A percentile compares a stretch with the other conserved stretches of the same genome.
phyloP scores from a whole-genome alignment of 2,797 vertebrate species.

The Aeoliscus strigatus region DNA sequence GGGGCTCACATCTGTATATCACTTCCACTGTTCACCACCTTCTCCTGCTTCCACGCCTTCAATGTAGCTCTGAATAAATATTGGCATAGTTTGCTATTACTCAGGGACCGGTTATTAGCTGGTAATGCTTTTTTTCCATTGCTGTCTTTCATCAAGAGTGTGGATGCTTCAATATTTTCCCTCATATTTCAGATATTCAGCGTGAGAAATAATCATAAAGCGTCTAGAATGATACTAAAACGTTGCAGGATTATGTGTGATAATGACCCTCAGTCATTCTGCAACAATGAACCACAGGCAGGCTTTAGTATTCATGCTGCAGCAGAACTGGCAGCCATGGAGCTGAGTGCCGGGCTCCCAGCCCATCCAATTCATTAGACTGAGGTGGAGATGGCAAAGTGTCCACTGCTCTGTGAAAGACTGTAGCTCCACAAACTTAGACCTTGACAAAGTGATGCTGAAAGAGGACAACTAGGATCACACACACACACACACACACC shows the following conservation, averaged over 20 bases:
- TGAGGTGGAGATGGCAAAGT: constrained; percentile 38
- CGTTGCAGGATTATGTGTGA: constrained; percentile 11
- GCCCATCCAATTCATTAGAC: constrained; percentile 63
- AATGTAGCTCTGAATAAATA: not conserved
- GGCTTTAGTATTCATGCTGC: constrained; percentile 25
- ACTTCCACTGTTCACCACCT: constrained; percentile 8
- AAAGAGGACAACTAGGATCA: constrained; percentile 22
- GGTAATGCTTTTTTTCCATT: too few species aligned
- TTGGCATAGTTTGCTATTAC: not conserved
- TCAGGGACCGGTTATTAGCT: not conserved
- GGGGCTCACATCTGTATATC: constrained; percentile 51
- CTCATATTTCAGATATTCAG: too few species aligned
- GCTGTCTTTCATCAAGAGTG: too few species aligned
- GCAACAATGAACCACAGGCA: constrained; percentile 15
- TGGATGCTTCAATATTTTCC: too few species aligned
- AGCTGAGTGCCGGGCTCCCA: constrained; percentile 40
- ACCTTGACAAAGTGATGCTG: constrained; percentile 36
- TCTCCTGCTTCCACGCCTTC: constrained; percentile 1
- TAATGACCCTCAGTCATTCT: constrained; percentile 25
- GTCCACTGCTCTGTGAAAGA: constrained; percentile 37
- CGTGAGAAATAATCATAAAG: not conserved
- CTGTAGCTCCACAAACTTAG: constrained; percentile 23
- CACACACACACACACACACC: constrained; percentile 3
- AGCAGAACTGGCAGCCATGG: constrained; percentile 39
- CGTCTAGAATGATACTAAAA: constrained; percentile 5